Evolutionary conservation across 2,113 vertebrate species (phyloP), one percentile per base, ranked within the genome.

Genomic region (Tachysurus fulvidraco): DNA sequence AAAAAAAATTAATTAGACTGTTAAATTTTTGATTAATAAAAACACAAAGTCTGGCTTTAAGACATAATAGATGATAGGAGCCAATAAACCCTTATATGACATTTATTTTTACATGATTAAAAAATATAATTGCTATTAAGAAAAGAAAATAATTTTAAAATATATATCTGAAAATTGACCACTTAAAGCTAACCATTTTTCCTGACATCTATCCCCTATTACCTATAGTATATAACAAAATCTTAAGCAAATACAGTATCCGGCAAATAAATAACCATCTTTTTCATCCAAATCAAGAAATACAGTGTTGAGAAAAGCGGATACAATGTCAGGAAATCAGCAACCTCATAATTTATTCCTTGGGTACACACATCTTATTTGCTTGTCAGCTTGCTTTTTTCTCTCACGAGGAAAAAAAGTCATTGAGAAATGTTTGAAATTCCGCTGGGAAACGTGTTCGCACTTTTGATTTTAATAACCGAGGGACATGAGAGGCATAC

Each of bases 381-480:
- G 69, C 78, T 36, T 83, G 79, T 74, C 84, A 81, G 83, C 59
- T 84, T 44, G 46, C 21, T 87, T 30, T 41, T 60, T 30, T 78
- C n/a, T 23, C 14, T 30, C 50, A 44, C 2, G 44, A 73, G 85
- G 55, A 81, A 85, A 69, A 76, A 62, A 84, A 77, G 21, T 74
- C 1, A 7, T 76, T 77, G 52, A 55, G 85, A 86, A 82, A 87
- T 57, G 55, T 82, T 76, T 83, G 55, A 14, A 14, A 59, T 16
- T 84, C 85, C 52, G 10, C 2, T 5, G 85, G 84, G 86, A 84
- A 82, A 87, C 78, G 30, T 55, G 25, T 12, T 82, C 54, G 59
- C 21, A 54, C 59, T 78, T 89, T 85, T 83, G 77, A 89, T 89
- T 83, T 85, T 69, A 85, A 89, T 83, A 87, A 85, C 83, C 78